A percentile compares a stretch with the other conserved stretches of the same genome.
These are phyloP conservation scores for Nibea albiflora DNA, from an alignment of 2,113 vertebrate genomes.

Conservation along the genomic window DNA sequence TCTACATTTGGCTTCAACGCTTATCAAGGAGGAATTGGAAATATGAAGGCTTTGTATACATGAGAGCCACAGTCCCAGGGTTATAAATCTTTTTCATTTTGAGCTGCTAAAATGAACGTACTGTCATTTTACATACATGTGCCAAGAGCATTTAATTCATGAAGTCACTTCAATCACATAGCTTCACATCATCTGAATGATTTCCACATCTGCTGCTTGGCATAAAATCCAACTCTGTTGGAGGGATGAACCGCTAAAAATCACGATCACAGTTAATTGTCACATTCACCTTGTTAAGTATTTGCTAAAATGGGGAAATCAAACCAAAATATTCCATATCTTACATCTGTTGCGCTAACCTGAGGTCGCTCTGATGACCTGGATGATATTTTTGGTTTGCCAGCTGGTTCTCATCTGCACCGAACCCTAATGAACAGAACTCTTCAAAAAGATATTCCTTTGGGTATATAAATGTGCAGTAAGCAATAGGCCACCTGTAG, in stretches of 20 bases:
- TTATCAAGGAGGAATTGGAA: conserved; percentile 31
- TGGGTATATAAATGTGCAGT: no score
- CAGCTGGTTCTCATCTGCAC: no score
- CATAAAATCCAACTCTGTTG: neutral
- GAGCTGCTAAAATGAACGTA: neutral
- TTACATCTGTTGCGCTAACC: neutral
- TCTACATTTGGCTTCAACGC: conserved; percentile 10
- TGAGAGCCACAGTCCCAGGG: neutral
- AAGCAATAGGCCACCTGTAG: no score
- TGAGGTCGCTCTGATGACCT: neutral
- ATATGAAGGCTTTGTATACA: conserved; percentile 27
- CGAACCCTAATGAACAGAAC: neutral
- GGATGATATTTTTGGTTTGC: no score
- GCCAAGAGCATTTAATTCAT: conserved; percentile 2
- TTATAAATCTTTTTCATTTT: conserved; percentile 13
- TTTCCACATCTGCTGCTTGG: neutral
- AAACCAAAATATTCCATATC: neutral
- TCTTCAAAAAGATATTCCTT: neutral
- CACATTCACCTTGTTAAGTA: neutral
- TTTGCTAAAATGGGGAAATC: neutral
- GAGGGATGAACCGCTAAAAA: neutral
- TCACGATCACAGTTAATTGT: neutral
- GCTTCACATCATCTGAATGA: conserved; percentile 1
- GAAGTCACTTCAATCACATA: conserved; percentile 12
- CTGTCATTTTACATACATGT: neutral